phyloP scores from a whole-genome alignment of 2,888 invertebrate species.

The Noctua fimbriata region DNA sequence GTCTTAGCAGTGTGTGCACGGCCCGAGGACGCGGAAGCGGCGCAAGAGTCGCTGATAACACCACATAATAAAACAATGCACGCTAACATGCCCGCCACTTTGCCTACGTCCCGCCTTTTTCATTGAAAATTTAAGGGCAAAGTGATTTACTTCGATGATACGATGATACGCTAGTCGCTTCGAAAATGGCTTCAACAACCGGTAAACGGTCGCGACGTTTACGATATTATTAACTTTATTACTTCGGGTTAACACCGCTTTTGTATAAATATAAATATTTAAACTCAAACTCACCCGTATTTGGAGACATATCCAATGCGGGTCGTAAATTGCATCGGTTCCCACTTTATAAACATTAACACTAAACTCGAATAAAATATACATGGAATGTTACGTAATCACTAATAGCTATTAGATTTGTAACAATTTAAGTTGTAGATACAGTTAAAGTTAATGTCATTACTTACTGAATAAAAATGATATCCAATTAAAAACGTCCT shows the following conservation, averaged over 20 bases:
- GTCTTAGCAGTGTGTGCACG: constrained; percentile 52
- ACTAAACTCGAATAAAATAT: constrained; percentile 67
- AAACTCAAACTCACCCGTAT: constrained; percentile 37
- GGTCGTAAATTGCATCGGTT: constrained; percentile 36
- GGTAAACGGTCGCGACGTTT: constrained; percentile 25
- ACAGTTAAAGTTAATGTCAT: constrained; percentile 73
- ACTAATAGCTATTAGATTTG: constrained; percentile 74
- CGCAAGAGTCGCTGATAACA: constrained; percentile 72
- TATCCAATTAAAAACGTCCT: constrained; percentile 84
- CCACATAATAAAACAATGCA: constrained; percentile 79
- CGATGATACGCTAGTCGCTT: constrained; percentile 31
- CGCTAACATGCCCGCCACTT: constrained; percentile 60
- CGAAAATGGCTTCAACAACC: constrained; percentile 29
- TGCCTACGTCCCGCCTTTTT: constrained; percentile 60
- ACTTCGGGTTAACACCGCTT: constrained; percentile 12
- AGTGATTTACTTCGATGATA: constrained; percentile 57
- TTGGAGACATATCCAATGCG: constrained; percentile 34
- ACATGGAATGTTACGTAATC: constrained; percentile 70
- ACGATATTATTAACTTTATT: constrained; percentile 48
- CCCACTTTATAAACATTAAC: constrained; percentile 60
- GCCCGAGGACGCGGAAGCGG: constrained; percentile 73
- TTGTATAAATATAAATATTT: constrained; percentile 24
- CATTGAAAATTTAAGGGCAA: constrained; percentile 66
- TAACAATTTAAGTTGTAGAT: constrained; percentile 73
- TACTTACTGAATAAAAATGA: constrained; percentile 78